Evolutionary conservation across 2,888 invertebrate genomes (phyloP).

Genomic region (Phengaris arion): DNA sequence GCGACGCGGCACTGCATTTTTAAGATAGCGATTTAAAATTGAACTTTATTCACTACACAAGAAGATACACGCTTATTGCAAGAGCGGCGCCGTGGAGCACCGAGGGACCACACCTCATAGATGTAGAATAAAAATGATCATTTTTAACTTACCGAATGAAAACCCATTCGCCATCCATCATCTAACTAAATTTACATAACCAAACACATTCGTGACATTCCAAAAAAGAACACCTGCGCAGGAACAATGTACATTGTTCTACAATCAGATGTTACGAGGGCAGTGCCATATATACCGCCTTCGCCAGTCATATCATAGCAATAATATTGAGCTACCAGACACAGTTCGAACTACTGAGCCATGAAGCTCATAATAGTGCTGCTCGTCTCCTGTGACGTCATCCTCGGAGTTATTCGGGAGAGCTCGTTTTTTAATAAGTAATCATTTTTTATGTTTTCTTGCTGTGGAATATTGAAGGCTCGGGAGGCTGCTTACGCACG

Average conservation of each 20-base stretch:
- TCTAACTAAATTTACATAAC: neutral
- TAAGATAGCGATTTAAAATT: too few species aligned
- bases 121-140: too few species aligned
- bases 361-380: neutral
- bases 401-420: slow-evolving; percentile 7
- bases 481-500: too few species aligned
- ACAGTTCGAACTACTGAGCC: neutral
- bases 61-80: too few species aligned
- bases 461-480: neutral
- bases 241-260: slow-evolving; percentile 7
- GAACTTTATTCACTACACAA: too few species aligned
- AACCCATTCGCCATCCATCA: neutral
- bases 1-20: too few species aligned
- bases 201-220: neutral
- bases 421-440: slow-evolving; percentile 11
- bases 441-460: neutral
- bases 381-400: neutral
- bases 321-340: neutral
- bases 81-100: too few species aligned
- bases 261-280: slow-evolving; percentile 4
- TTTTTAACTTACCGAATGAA: too few species aligned
- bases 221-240: slow-evolving; percentile 15
- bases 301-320: too few species aligned
- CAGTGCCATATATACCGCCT: neutral
- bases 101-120: too few species aligned